A percentile compares a stretch with the other conserved stretches of the same genome.
Conservation (phyloP, 53 echinoderm and acorn worm species). For the Astropecten irregularis region DNA sequence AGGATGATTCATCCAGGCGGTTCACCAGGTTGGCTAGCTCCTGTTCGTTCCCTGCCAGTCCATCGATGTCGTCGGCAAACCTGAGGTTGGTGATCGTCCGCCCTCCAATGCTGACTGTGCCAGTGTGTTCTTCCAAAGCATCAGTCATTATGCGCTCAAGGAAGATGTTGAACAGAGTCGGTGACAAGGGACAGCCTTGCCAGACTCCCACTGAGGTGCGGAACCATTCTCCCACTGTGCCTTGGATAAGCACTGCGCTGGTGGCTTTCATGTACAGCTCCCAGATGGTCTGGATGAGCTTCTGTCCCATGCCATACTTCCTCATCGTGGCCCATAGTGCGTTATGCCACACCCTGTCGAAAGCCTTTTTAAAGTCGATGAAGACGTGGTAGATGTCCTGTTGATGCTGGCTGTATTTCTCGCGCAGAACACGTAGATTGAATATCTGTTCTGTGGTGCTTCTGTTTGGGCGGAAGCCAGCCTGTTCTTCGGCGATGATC, state of each 20-base stretch:
- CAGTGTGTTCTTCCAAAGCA: conserved; percentile 29
- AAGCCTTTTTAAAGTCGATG: conserved; percentile 50
- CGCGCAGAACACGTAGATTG: conserved; percentile 41
- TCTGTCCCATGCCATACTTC: conserved; percentile 48
- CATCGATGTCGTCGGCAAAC: conserved; percentile 39
- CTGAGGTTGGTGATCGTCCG: conserved; percentile 19
- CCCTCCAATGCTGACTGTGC: conserved; percentile 35
- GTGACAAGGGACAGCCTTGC: conserved; percentile 49
- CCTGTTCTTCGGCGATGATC: conserved; percentile 63
- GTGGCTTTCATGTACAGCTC: conserved; percentile 42
- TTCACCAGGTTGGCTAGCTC: conserved; percentile 51
- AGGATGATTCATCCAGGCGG: conserved; percentile 25
- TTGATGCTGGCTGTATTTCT: conserved; percentile 47
- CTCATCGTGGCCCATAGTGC: conserved; percentile 57
- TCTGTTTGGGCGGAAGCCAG: conserved; percentile 34
- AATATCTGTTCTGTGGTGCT: conserved; percentile 55
- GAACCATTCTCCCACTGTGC: conserved; percentile 56
- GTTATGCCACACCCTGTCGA: conserved; percentile 44
- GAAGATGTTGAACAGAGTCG: conserved; percentile 59
- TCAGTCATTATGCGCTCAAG: conserved; percentile 62
- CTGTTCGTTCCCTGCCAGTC: conserved; percentile 27
- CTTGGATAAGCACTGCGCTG: conserved; percentile 39
- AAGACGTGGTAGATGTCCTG: conserved; percentile 28
- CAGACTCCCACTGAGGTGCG: conserved; percentile 43
- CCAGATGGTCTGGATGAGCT: conserved; percentile 33